phyloP scores from a whole-genome alignment of 2,797 vertebrate species.

The Pseudopleuronectes americanus region DNA sequence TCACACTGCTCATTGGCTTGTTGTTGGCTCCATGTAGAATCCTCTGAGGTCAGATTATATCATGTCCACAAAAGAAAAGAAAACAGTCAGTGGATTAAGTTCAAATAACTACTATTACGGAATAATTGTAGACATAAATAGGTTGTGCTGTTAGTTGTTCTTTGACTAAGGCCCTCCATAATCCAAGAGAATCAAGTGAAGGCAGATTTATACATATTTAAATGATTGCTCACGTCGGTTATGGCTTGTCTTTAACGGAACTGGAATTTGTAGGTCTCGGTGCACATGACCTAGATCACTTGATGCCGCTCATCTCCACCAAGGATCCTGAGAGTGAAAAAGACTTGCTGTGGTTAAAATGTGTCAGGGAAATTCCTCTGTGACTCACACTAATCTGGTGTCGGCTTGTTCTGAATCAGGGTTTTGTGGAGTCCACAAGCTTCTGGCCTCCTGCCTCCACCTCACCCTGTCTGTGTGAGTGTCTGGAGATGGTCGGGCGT shows the following conservation, averaged over 20 bases:
- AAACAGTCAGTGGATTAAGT: conserved; percentile 3
- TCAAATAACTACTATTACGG: background rate
- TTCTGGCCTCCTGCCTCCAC: conserved; percentile 31
- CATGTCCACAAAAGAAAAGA: background rate
- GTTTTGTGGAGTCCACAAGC: conserved; percentile 61
- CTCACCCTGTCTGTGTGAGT: conserved; percentile 25
- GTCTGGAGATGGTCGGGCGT: conserved; percentile 22
- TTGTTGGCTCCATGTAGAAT: conserved; percentile 25
- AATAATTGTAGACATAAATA: background rate
- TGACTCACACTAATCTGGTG: conserved; percentile 68
- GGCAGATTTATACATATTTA: conserved; percentile 11
- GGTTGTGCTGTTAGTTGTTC: background rate
- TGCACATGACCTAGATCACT: conserved; percentile 66
- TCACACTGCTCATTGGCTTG: conserved; percentile 14
- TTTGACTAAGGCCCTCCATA: background rate
- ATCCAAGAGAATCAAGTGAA: conserved; percentile 11
- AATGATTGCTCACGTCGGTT: conserved; percentile 17
- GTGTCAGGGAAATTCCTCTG: conserved; percentile 73
- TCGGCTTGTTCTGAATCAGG: conserved; percentile 49
- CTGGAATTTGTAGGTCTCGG: conserved; percentile 13
- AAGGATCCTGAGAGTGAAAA: conserved; percentile 53
- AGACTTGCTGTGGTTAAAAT: conserved; percentile 61
- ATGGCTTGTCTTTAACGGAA: conserved; percentile 32
- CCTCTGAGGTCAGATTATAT: background rate
- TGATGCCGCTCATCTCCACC: conserved; percentile 40